Base-by-base conservation (phyloP, 2,113 vertebrate species). In the Planiliza haematocheilus region DNA sequence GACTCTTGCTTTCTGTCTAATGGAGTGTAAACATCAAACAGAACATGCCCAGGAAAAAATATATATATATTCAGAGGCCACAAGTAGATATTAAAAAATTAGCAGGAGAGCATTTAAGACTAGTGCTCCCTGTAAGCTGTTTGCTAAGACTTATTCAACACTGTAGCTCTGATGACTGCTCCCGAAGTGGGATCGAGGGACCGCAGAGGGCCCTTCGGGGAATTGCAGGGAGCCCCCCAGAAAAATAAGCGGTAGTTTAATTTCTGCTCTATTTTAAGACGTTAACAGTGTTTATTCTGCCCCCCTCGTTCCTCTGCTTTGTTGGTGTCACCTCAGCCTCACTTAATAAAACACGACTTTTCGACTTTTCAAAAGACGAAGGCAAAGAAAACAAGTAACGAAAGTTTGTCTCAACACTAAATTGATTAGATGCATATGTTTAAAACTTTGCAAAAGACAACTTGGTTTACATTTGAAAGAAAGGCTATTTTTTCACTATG, bases 111-210 rank as follows among this genome's bases (percentile, higher is more conserved):
- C 30, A 24, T 74, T 80, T 81, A 74, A 51, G 63, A 68, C 24
- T 16, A 55, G 17, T 38, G 46, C 50, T 78, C 53, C 69, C 84
- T 66, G 48, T 68, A 24, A 81, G 85, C 79, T 75, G 79, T 83
- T 84, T 83, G 81, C 77, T 70, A 14, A 72, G 74, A 77, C 78
- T 69, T 63, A 60, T 0, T 43, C 37, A 53, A 48, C 46, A n/a
- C 57, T 60, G 57, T 41, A 38, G 12, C 12, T 55, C 62, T 79
- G 77, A 82, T 60, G 74, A 84, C 77, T 74, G 52, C 36, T 86
- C 82, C 77, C 73, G 78, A 61, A 86, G 46, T 70, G 80, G 78
- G 69, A 80, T 59, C 76, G 55, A 46, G 71, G 73, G 81, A 85
- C 73, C 16, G 58, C 68, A 52, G 48, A 57, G 14, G 63, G 51